phyloP scores from a whole-genome alignment of 2,888 invertebrate genomes.

The Antheraea yamamai region DNA sequence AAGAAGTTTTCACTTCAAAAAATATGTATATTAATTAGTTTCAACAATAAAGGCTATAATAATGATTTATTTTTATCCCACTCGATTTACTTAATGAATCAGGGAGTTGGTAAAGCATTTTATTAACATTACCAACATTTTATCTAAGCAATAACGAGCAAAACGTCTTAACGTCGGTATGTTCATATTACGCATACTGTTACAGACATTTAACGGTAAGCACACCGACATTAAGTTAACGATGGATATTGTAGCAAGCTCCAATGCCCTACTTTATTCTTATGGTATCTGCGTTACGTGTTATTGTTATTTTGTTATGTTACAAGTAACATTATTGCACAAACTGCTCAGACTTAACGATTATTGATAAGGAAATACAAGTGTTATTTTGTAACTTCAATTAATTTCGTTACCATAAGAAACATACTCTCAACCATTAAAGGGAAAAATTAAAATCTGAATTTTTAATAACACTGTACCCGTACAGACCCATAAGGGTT shows the following conservation, averaged over 20 bases:
- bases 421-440: too few species aligned
- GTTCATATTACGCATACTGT: slow-evolving; percentile 8
- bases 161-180: slow-evolving; percentile 4
- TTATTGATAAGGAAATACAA: neutral
- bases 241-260: slow-evolving; percentile 17
- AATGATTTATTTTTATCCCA: too few species aligned
- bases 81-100: too few species aligned
- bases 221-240: slow-evolving; percentile 13
- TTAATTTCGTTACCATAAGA: neutral
- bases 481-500: too few species aligned
- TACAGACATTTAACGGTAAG: slow-evolving; percentile 13
- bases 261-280: slow-evolving; percentile 17
- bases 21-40: too few species aligned
- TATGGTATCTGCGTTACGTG: slow-evolving; percentile 7
- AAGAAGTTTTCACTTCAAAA: too few species aligned
- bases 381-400: neutral
- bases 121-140: too few species aligned
- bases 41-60: too few species aligned
- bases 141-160: neutral
- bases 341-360: neutral
- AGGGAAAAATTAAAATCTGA: too few species aligned
- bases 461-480: too few species aligned
- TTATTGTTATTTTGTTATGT: slow-evolving; percentile 24
- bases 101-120: too few species aligned
- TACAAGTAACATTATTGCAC: neutral